Conservation (phyloP, 2,888 invertebrate genomes). For the Lasius platythorax region DNA sequence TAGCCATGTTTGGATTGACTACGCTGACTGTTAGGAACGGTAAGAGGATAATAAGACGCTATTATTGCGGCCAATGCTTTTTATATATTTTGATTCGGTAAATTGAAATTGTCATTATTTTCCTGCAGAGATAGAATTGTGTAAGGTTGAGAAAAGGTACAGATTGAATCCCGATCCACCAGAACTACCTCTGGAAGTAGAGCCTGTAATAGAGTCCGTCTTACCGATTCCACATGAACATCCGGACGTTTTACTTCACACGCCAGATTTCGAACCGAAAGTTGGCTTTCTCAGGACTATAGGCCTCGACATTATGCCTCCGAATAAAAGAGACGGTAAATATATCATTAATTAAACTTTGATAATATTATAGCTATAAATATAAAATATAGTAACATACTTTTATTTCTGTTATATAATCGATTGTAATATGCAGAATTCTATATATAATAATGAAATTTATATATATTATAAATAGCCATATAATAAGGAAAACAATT, state of each 20-base stretch:
- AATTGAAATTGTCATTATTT: slow-evolving; percentile 44
- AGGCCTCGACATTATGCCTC: slow-evolving; percentile 87
- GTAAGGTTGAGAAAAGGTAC: slow-evolving; percentile 88
- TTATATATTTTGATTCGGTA: background rate
- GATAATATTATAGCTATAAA: background rate
- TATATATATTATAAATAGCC: background rate
- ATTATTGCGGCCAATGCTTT: background rate
- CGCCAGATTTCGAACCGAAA: slow-evolving; percentile 87
- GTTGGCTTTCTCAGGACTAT: slow-evolving; percentile 88
- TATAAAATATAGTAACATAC: background rate
- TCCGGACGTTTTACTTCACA: slow-evolving; percentile 86
- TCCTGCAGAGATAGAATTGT: slow-evolving; percentile 87
- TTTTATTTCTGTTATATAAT: background rate
- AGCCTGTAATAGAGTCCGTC: slow-evolving; percentile 84
- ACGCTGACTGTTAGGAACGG: slow-evolving; percentile 89
- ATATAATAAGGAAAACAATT: background rate
- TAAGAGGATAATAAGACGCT: slow-evolving; percentile 82
- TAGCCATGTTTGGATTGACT: slow-evolving; percentile 89
- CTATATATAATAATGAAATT: slow-evolving; percentile 32
- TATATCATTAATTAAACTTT: background rate
- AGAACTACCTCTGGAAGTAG: slow-evolving; percentile 84
- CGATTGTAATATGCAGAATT: background rate
- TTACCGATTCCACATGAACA: slow-evolving; percentile 87
- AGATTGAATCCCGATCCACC: slow-evolving; percentile 87
- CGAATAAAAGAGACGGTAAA: slow-evolving; percentile 88